Percentiles rank a stretch among this genome's conserved stretches.
phyloP scores from a whole-genome alignment of 1,140 invertebrate species.

The Drepana arcuata region DNA sequence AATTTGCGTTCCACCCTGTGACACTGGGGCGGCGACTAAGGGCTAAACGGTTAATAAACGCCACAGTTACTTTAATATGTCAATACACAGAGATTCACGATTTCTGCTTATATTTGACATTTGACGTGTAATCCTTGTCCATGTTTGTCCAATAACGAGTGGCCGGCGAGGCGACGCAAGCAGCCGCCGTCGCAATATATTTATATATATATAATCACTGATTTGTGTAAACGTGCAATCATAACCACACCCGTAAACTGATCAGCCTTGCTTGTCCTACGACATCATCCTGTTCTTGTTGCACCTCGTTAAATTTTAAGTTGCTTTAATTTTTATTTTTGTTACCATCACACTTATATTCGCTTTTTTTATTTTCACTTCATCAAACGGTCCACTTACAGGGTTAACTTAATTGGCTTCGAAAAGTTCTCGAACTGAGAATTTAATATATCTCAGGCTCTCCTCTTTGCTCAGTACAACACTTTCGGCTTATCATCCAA shows the following conservation, averaged over 20 bases:
- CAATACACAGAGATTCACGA: too few species aligned
- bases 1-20: conserved; percentile 19
- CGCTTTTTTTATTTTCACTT: conserved; percentile 71
- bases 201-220: conserved; percentile 60
- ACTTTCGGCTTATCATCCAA: conserved; percentile 66
- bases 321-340: conserved; percentile 62
- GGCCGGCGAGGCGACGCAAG: conserved; percentile 14
- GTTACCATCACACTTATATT: conserved; percentile 62
- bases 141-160: too few species aligned
- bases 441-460: conserved; percentile 81
- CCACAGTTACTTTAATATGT: too few species aligned
- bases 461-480: conserved; percentile 85
- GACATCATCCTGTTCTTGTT: conserved; percentile 67
- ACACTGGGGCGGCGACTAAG: not conserved
- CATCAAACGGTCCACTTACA: conserved; percentile 71
- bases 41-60: not conserved
- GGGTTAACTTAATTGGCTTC: conserved; percentile 72
- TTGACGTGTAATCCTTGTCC: too few species aligned
- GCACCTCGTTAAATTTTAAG: conserved; percentile 70
- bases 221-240: conserved; percentile 65
- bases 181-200: conserved; percentile 20
- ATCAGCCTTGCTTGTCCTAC: conserved; percentile 68
- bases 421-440: conserved; percentile 63
- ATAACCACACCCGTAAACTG: conserved; percentile 64
- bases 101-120: too few species aligned